Evolutionary conservation across 1,140 invertebrate species (phyloP), one percentile per base, ranked within the genome.

Genomic region (Ooceraea biroi): DNA sequence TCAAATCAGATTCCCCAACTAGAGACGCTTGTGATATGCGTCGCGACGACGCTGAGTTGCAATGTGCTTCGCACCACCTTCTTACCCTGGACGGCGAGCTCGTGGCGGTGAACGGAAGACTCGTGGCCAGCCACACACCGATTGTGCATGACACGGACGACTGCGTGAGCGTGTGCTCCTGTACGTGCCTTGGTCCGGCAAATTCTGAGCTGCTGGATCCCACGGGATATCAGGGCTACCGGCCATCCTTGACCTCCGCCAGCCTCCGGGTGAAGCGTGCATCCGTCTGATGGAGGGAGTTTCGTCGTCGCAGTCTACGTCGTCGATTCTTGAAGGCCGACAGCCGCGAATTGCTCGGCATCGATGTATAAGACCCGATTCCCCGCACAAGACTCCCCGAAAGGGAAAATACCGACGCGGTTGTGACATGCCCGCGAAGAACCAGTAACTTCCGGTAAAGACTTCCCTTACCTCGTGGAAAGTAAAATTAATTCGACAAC

Each of bases 21-120:
- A 97, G 96, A 95, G 98, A 98, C 93, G 98, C 98, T 1, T 98
- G 98, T 90, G 98, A 98, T 90, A 97, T 97, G 69, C 96, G 97
- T 76, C 94, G 97, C 12, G 98, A 98, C 36, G 98, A 99, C 90
- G 97, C 97, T 73, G 97, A 98, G 90, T 95, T 98, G 19, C 96
- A 97, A 85, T 94, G 95, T 0, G 95, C 95, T 0, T 97, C 97
- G 0, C 96, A 97, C 80, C 96, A 97, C 77, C 97, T 97, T 12
- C 94, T 97, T 2, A 97, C 97, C 0, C 90, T 98, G 8, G 97
- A 98, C 71, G 97, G 97, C n/a, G 97, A 98, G 91, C 96, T 98
- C 11, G 96, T 98, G 90, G 96, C 95, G 36, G 96, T 96, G 22
- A 97, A 96, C 89, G 96, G 96, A 0, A 97, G 96, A 89, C 90